Evolutionary conservation across 2,113 vertebrate genomes (phyloP), one percentile per base, ranked within the genome.

Genomic region (Chloebia gouldiae): DNA sequence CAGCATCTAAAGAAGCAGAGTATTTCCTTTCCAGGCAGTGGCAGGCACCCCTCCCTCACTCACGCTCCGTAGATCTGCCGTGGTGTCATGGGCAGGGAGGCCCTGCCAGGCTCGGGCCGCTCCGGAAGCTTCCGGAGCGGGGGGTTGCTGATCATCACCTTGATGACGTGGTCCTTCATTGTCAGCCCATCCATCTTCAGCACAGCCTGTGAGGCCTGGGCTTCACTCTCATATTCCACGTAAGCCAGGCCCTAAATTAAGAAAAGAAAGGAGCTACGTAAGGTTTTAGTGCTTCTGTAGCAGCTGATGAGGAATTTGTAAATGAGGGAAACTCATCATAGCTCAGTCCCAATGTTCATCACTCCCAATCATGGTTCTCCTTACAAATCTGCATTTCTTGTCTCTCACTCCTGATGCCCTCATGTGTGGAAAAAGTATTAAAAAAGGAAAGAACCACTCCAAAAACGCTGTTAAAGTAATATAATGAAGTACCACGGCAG

Each of bases 91-190:
- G 98, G 40, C 7, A 96, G 85, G 1, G 95, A 19, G 5, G 86
- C 73, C 44, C 86, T 96, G 90, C 96, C 90, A 1, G 97, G 85
- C 56, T 98, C 98, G 0, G 97, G 66, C 56, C 96, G 98, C 15
- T 98, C 98, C 0, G 97, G 95, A 25, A 63, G 40, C 56, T 96
- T 99, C 53, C 99, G 98, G 14, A 98, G 96, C 0, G 99, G 99
- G 0, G 99, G 99, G 81, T 99, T 99, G 78, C 99, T 99, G 93
- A 99, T 99, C 4, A 99, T 99, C 79, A 99, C 99, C 31, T 98
- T 98, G 93, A 99, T 98, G 63, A 97, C 97, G 2, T 98, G 98
- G 20, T 97, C 98, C 90, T 98, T 98, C 7, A 99, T 37, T 0
- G 97, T 97, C 90, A 96, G 97, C 17, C 99, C 98, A 0, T 99